A percentile compares a stretch with the other conserved stretches of the same genome.
Evolutionary conservation across 53 echinoderm and acorn worm species (phyloP).

Genomic region (Patiria pectinifera): DNA sequence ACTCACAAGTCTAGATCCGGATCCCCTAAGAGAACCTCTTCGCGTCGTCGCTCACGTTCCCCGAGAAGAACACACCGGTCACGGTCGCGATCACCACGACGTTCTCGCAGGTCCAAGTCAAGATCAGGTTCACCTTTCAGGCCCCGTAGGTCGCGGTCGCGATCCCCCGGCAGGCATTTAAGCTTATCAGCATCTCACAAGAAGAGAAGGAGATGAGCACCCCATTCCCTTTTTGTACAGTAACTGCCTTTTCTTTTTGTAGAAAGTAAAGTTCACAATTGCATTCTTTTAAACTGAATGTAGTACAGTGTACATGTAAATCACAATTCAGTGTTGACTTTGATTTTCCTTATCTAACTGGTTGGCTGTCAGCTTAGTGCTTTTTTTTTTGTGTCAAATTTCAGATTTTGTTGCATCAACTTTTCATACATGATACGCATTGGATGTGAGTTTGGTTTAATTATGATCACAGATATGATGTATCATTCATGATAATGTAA

Average conservation of each 20-base stretch:
- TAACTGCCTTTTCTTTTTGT: background rate
- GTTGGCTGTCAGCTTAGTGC: background rate
- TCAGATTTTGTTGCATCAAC: background rate
- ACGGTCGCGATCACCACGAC: constrained; percentile 75
- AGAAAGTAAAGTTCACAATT: background rate
- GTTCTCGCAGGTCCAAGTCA: constrained; percentile 64
- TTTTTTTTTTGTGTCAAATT: background rate
- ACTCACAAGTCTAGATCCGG: constrained; percentile 76
- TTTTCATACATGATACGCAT: no score
- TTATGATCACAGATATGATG: no score
- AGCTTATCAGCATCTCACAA: constrained; percentile 39
- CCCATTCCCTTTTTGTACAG: constrained; percentile 64
- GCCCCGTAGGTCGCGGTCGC: constrained; percentile 60
- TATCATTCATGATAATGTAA: no score
- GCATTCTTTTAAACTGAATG: constrained; percentile 6
- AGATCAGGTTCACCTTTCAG: constrained; percentile 79
- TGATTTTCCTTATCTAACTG: background rate
- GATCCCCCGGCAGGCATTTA: constrained; percentile 55
- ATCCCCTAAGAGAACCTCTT: constrained; percentile 64
- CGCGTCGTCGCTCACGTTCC: constrained; percentile 68
- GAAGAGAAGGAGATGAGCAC: constrained; percentile 82
- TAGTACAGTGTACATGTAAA: background rate
- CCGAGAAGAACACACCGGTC: constrained; percentile 85
- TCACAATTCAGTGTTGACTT: background rate
- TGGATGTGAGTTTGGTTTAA: no score